Evolutionary conservation across 2,888 invertebrate species (phyloP).

Genomic region (Lepidocyrtinus sp.): DNA sequence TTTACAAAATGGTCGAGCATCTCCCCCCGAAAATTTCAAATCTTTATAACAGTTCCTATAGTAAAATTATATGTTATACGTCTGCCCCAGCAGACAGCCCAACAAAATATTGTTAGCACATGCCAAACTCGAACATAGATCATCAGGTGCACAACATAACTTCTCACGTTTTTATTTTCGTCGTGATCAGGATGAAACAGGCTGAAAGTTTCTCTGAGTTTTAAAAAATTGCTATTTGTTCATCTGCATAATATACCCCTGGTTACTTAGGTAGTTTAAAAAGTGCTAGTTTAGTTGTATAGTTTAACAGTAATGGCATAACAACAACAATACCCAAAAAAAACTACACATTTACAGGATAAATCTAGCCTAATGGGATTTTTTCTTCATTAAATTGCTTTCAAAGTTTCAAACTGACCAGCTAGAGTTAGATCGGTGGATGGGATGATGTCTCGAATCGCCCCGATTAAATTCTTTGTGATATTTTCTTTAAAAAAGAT

Average conservation of each 20-base stretch:
- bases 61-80: conserved; percentile 20
- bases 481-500: too few species aligned
- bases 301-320: conserved; percentile 1
- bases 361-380: not conserved
- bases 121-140: conserved; percentile 16
- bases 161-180: conserved; percentile 58
- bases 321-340: not conserved
- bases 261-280: conserved; percentile 12
- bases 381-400: too few species aligned
- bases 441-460: too few species aligned
- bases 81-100: conserved; percentile 17
- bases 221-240: not conserved
- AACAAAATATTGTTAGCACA: conserved; percentile 5
- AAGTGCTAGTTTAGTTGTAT: conserved; percentile 10
- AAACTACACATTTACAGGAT: too few species aligned
- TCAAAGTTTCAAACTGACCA: too few species aligned
- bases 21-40: not conserved
- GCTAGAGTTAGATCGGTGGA: too few species aligned
- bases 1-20: not conserved
- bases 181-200: conserved; percentile 39
- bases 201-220: conserved; percentile 21
- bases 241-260: conserved; percentile 2
- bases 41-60: conserved; percentile 2
- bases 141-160: conserved; percentile 21
- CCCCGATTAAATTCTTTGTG: too few species aligned